These are phyloP conservation scores for Battus philenor DNA, from an alignment of 1,140 invertebrate species.

Conservation along the genomic window DNA sequence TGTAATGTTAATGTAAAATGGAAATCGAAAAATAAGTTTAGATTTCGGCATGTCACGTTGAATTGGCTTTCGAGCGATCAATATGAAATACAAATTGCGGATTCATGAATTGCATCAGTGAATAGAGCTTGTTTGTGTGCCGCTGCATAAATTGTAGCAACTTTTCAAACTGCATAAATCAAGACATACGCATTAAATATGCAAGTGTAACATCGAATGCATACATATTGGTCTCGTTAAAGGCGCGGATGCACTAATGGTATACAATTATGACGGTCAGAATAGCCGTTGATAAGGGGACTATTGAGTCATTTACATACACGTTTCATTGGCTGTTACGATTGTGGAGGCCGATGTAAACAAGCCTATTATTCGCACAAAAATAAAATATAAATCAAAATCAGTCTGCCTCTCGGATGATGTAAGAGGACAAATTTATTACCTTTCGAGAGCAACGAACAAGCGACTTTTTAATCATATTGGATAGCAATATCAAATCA, in stretches of 20 bases:
- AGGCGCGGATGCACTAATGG: conserved; percentile 36
- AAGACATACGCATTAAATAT: conserved; percentile 21
- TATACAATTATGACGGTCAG: conserved; percentile 39
- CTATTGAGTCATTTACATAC: conserved; percentile 47
- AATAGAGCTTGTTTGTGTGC: conserved; percentile 24
- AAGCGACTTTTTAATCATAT: background rate
- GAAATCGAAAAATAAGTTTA: conserved; percentile 5
- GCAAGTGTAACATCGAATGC: conserved; percentile 22
- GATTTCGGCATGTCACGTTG: conserved; percentile 1
- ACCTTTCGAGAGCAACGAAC: background rate
- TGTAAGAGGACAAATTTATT: background rate
- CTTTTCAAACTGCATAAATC: conserved; percentile 28
- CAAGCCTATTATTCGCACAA: conserved; percentile 13
- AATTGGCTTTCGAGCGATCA: conserved; percentile 13
- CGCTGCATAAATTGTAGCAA: conserved; percentile 25
- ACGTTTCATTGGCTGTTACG: conserved; percentile 29
- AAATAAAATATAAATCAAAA: conserved; percentile 14
- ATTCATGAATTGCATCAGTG: conserved; percentile 18
- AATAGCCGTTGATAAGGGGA: conserved; percentile 36
- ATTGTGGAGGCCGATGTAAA: conserved; percentile 8
- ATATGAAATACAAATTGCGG: conserved; percentile 16
- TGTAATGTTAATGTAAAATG: too few relatives aligned
- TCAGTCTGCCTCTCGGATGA: background rate
- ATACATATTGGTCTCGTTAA: conserved; percentile 29
- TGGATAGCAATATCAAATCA: background rate